Conservation (phyloP, 2,113 vertebrate genomes). For the Rhinichthys klamathensis region DNA sequence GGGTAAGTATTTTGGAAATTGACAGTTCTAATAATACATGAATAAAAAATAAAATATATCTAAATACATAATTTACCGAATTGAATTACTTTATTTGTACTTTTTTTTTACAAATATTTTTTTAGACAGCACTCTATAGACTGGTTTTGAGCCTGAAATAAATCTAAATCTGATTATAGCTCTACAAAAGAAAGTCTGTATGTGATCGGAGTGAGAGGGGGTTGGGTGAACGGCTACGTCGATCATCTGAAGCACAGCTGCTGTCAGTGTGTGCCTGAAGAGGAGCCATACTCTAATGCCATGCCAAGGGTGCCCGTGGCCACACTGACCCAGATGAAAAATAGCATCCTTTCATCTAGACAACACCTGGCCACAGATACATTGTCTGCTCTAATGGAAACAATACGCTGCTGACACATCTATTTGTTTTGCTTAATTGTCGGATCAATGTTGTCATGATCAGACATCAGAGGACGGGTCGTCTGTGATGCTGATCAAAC, state of each 20-base stretch:
- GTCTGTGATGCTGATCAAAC: not conserved
- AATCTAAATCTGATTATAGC: conserved; percentile 51
- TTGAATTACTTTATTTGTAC: too few relatives aligned
- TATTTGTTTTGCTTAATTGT: conserved; percentile 20
- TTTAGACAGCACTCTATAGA: not conserved
- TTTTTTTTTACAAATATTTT: not conserved
- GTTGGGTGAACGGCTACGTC: not conserved
- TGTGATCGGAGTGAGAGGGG: not conserved
- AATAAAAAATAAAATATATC: too few relatives aligned
- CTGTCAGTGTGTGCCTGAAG: conserved; percentile 46
- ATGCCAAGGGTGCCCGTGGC: conserved; percentile 42
- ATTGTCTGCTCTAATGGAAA: not conserved
- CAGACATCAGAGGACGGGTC: not conserved
- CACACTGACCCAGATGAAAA: conserved; percentile 43
- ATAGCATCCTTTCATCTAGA: conserved; percentile 48
- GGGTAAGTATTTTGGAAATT: not conserved
- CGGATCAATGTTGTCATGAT: conserved; percentile 15
- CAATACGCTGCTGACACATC: not conserved
- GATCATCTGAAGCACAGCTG: conserved; percentile 56
- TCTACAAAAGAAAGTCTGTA: conserved; percentile 30
- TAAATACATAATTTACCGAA: too few relatives aligned
- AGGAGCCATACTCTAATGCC: conserved; percentile 45
- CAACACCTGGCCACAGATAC: not conserved
- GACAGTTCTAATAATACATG: not conserved
- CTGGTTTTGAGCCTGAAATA: conserved; percentile 23